phyloP scores from a whole-genome alignment of 1,140 invertebrate genomes.

The Homalodisca vitripennis region DNA sequence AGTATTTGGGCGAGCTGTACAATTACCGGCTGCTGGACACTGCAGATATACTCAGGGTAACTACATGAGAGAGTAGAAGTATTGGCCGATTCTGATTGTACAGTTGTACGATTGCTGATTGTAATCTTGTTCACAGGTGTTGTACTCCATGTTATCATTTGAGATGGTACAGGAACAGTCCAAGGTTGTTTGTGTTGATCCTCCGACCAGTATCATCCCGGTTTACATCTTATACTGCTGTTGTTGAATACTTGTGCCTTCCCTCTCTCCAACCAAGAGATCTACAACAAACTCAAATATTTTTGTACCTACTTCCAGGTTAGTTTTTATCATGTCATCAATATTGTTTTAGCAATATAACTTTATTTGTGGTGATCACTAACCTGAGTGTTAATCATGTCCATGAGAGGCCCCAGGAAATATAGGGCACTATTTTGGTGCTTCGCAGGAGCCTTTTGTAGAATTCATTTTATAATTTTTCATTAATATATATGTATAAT shows the following conservation, averaged over 20 bases:
- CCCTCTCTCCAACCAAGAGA: slow-evolving; percentile 88
- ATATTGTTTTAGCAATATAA: too few relatives aligned
- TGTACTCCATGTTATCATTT: slow-evolving; percentile 93
- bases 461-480: too few relatives aligned
- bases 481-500: too few relatives aligned
- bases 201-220: slow-evolving; percentile 88
- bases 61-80: not conserved
- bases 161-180: slow-evolving; percentile 74
- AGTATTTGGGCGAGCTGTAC: slow-evolving; percentile 94
- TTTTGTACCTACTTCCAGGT: slow-evolving; percentile 92
- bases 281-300: slow-evolving; percentile 90
- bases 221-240: slow-evolving; percentile 81
- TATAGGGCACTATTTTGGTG: too few relatives aligned
- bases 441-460: too few relatives aligned
- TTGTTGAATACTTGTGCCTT: slow-evolving; percentile 90
- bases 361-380: too few relatives aligned
- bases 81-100: not conserved
- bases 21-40: slow-evolving; percentile 96
- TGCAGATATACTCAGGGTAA: slow-evolving; percentile 82
- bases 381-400: too few relatives aligned
- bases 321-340: too few relatives aligned
- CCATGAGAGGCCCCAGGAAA: too few relatives aligned
- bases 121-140: slow-evolving; percentile 53
- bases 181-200: slow-evolving; percentile 69
- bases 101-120: not conserved